A percentile compares a stretch with the other conserved stretches of the same genome.
Conservation (phyloP, 1,140 invertebrate species). For the Pseudobourletiella spinata region DNA sequence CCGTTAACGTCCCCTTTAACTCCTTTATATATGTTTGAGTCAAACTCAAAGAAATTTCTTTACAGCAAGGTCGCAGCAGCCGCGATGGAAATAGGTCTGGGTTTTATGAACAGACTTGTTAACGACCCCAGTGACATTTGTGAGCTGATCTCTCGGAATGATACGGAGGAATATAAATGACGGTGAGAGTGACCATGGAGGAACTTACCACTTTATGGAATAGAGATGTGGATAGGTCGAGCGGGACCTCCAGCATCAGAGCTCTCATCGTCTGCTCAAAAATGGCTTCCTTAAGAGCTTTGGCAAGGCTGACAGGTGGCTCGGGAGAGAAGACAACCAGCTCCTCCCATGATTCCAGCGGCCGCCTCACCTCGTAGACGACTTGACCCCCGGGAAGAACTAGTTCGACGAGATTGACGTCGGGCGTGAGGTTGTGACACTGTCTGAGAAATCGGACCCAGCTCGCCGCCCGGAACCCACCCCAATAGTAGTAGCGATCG, state of each 20-base stretch:
- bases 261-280: conserved; percentile 35
- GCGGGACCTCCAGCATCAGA: conserved; percentile 33
- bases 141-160: too few relatives aligned
- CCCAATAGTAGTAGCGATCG: conserved; percentile 25
- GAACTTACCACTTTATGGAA: conserved; percentile 34
- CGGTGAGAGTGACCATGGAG: too few relatives aligned
- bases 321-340: conserved; percentile 33
- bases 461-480: conserved; percentile 28
- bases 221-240: conserved; percentile 34
- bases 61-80: too few relatives aligned
- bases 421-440: conserved; percentile 17
- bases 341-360: conserved; percentile 27
- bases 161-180: too few relatives aligned
- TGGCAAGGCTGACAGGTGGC: conserved; percentile 27
- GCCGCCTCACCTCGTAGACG: conserved; percentile 29
- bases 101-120: too few relatives aligned
- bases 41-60: too few relatives aligned
- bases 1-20: too few relatives aligned
- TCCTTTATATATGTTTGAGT: too few relatives aligned
- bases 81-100: too few relatives aligned
- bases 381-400: conserved; percentile 28
- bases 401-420: conserved; percentile 34
- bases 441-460: conserved; percentile 33
- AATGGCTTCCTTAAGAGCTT: conserved; percentile 35
- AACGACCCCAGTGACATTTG: too few relatives aligned